Evolutionary conservation across 2,113 vertebrate genomes (phyloP), one percentile per base, ranked within the genome.

Genomic region (Thunnus thynnus): DNA sequence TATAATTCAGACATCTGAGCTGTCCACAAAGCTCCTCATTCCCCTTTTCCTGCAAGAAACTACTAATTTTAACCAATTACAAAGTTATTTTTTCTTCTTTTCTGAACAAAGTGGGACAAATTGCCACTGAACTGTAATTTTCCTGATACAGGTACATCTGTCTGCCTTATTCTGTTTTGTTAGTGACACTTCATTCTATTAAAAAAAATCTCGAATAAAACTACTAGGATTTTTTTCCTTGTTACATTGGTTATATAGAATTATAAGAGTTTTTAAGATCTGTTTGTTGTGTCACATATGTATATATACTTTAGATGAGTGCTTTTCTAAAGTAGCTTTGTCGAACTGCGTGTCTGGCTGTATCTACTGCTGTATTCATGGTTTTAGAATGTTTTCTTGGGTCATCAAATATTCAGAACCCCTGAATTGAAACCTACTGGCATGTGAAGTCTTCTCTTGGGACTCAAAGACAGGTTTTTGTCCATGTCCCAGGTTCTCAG

Each of bases 361-460:
- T 25, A n/a, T 32, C 30, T 20, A 27, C 52, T 61, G 62, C 25
- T 76, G 25, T 71, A 10, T 30, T 47, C 14, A 36, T 76, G 60
- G 25, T 47, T 36, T 63, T 27, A 52, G 17, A 17, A 30, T 65
- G 46, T 76, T 76, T 61, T 72, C 60, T 54, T 50, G 20, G 48
- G 32, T 61, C 47, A 76, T 80, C 13, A 56, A 76, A 30, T 63
- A 72, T 67, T 72, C 13, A 67, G 27, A 62, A 62, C 11, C 12
- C n/a, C 14, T 36, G 52, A 47, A 3, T 9, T 70, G 32, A 58
- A 65, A 32, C 8, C 4, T 79, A 52, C 30, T 75, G 71, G 5
- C 58, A 36, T 75, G 70, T 20, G 25, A 57, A 20, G 20, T 13
- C 12, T 13, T 22, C 48, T 64, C 32, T 44, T 27, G 20, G 56